Conservation (phyloP, 2,888 invertebrate species). For the Habroteleia sp. region DNA sequence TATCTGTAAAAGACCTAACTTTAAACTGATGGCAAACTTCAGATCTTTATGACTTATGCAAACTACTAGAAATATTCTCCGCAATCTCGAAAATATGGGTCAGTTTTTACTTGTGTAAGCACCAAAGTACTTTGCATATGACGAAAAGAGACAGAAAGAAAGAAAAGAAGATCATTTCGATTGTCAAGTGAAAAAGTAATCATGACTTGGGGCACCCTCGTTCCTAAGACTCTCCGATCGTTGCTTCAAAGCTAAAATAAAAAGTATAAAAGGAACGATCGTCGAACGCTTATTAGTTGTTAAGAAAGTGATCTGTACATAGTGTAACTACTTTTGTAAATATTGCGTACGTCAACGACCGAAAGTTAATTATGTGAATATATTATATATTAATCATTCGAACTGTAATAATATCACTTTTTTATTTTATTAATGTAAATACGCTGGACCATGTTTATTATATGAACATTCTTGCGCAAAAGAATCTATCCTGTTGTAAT, state of each 20-base stretch:
- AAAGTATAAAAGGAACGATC: slow-evolving; percentile 69
- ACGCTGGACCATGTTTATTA: slow-evolving; percentile 61
- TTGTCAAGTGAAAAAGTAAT: slow-evolving; percentile 57
- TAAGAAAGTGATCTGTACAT: slow-evolving; percentile 78
- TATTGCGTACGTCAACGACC: slow-evolving; percentile 65
- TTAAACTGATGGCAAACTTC: slow-evolving; percentile 61
- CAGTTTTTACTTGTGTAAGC: slow-evolving; percentile 53
- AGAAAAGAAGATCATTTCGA: slow-evolving; percentile 55
- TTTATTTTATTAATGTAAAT: slow-evolving; percentile 64
- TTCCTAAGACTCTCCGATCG: slow-evolving; percentile 76
- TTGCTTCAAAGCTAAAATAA: slow-evolving; percentile 57
- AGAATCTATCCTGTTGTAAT: slow-evolving; percentile 64
- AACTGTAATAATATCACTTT: slow-evolving; percentile 61
- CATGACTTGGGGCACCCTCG: slow-evolving; percentile 70
- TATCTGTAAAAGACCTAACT: slow-evolving; percentile 57
- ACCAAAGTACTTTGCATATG: slow-evolving; percentile 52
- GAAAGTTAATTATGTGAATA: slow-evolving; percentile 58
- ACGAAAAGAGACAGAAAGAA: slow-evolving; percentile 33
- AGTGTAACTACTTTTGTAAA: slow-evolving; percentile 78
- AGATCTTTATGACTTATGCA: slow-evolving; percentile 60
- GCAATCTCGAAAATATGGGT: slow-evolving; percentile 59
- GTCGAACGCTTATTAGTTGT: slow-evolving; percentile 79
- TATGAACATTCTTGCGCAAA: slow-evolving; percentile 59
- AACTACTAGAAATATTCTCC: slow-evolving; percentile 61
- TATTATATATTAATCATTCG: slow-evolving; percentile 60